These are phyloP conservation scores for Aphaenogaster rudis DNA, from an alignment of 1,140 invertebrate genomes.

Conservation along the genomic window DNA sequence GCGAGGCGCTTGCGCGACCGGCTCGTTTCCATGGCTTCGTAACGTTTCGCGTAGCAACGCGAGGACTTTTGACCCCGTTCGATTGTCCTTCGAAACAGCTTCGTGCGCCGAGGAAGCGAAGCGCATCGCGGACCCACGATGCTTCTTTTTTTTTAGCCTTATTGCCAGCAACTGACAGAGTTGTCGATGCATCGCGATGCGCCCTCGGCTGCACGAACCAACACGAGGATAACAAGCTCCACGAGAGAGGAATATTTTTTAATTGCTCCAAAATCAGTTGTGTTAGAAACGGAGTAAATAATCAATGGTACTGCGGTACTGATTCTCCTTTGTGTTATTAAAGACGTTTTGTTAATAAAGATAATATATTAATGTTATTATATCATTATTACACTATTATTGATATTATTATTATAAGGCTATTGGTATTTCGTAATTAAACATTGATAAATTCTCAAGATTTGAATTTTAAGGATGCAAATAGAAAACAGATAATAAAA, in stretches of 20 bases:
- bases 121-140: constrained; percentile 58
- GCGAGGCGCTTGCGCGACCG: constrained; percentile 76
- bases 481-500: neutral
- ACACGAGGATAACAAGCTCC: constrained; percentile 1
- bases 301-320: too few species aligned
- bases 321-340: neutral
- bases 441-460: neutral
- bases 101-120: constrained; percentile 67
- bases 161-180: constrained; percentile 30
- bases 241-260: constrained; percentile 10
- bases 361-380: too few species aligned
- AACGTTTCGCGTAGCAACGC: constrained; percentile 80
- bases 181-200: constrained; percentile 46
- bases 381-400: too few species aligned
- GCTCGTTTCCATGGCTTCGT: constrained; percentile 79
- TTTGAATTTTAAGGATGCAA: neutral
- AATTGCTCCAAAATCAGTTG: neutral
- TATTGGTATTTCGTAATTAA: neutral
- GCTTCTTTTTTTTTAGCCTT: constrained; percentile 31
- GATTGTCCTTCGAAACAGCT: constrained; percentile 80
- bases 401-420: too few species aligned
- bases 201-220: constrained; percentile 7
- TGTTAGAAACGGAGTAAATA: neutral
- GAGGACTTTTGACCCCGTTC: constrained; percentile 81
- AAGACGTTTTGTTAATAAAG: neutral